Base-by-base conservation (phyloP, 2,888 invertebrate genomes). In the Acronicta leporina region DNA sequence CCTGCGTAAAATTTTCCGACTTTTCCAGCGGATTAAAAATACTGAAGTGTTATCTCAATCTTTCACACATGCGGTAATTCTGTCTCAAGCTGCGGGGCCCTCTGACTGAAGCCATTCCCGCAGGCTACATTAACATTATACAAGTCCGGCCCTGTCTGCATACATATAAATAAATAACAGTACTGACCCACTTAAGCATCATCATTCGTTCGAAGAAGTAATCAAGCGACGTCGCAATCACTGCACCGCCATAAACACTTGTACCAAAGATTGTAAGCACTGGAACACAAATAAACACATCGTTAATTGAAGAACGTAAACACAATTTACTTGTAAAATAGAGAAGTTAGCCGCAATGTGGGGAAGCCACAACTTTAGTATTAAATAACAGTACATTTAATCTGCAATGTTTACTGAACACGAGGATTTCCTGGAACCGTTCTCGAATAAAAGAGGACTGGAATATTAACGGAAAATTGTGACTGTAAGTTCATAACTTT, bases 191-290 rank as follows among this genome's bases (percentile, higher is more conserved):
- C 75, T 95, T 94, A n/a, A 96, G 95, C 95, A 96, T 96, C 79
- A 96, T 91, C 87, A 96, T 94, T 81, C 96, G 94, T 85, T 97
- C 97, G 61, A 97, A 95, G 87, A 97, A 97, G 87, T 97, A 97
- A 89, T 97, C 97, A 58, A 97, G 92, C 4, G 96, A 95, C 13
- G 95, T 95, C 10, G 96, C 95, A 73, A 97, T 95, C 57, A 97
- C 95, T 8, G 97, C 97, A 16, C 96, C 96, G 25, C 97, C 97
- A 75, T 97, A 96, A n/a, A 97, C 93, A 73, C 96, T 95, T 13
- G 97, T 97, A 38, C 97, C 97, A 60, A 97, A 89, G 79, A 97
- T 96, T 42, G 97, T 97, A 71, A 97, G 87, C 64, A 95, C 96
- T 96, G 88, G 15, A 81, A 81, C 56, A 57, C 6, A 15, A 41